These are phyloP conservation scores for Heliconius charithonia DNA, from an alignment of 2,888 invertebrate genomes.

Conservation along the genomic window DNA sequence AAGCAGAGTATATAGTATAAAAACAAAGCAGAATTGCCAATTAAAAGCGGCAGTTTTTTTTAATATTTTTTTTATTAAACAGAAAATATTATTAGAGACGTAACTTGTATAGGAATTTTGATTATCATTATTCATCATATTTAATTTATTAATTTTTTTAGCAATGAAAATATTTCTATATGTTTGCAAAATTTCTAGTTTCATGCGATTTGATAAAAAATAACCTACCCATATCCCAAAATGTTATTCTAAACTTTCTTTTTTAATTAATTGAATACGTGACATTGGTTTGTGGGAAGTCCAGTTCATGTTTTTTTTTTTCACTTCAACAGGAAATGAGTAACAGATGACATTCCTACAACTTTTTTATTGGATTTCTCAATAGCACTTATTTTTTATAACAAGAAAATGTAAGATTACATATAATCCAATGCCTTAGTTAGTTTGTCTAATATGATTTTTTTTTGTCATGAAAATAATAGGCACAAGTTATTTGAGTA, in stretches of 20 bases:
- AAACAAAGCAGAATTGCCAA: neutral
- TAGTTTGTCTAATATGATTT: neutral
- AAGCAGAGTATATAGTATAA: too few species aligned
- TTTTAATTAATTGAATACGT: neutral
- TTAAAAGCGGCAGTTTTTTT: neutral
- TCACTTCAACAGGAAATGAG: neutral
- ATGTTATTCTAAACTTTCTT: neutral
- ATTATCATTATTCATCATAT: neutral
- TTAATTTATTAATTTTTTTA: neutral
- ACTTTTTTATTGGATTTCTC: neutral
- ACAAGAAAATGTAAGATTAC: neutral
- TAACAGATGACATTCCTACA: conserved; percentile 14
- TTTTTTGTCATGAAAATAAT: neutral
- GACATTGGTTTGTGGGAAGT: neutral
- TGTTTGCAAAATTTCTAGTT: neutral
- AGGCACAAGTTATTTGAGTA: neutral
- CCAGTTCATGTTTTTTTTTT: neutral
- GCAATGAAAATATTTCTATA: neutral
- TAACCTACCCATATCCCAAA: neutral
- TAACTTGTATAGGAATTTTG: neutral
- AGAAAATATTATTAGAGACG: neutral
- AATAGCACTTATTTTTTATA: neutral
- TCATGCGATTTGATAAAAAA: neutral
- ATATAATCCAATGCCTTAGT: neutral
- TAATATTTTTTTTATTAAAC: neutral